These are phyloP conservation scores for Rhynchotus rufescens DNA, from an alignment of 2,797 vertebrate species.

Conservation along the genomic window DNA sequence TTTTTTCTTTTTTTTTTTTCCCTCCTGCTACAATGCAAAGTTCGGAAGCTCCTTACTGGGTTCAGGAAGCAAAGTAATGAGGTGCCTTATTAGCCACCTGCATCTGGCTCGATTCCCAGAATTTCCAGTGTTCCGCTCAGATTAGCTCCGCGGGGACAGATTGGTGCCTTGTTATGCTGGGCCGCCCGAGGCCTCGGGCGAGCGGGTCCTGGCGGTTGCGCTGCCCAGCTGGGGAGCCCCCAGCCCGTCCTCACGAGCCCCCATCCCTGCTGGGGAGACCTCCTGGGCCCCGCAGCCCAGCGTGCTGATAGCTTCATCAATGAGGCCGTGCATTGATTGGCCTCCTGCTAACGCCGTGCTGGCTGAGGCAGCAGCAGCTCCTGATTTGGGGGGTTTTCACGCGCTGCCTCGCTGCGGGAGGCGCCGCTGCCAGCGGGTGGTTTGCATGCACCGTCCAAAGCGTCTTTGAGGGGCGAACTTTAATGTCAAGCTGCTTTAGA, in stretches of 20 bases:
- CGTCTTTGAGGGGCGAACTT: not conserved
- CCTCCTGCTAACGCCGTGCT: not conserved
- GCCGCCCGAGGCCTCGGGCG: not conserved
- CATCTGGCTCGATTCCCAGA: not conserved
- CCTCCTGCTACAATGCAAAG: not conserved
- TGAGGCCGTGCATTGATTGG: rapidly evolving
- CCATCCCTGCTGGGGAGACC: not conserved
- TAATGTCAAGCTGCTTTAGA: rapidly evolving
- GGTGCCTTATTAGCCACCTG: rapidly evolving
- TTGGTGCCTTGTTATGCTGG: not conserved
- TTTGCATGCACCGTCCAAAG: rapidly evolving
- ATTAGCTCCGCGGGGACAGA: too few relatives aligned
- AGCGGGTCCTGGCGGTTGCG: rapidly evolving
- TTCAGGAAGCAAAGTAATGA: not conserved
- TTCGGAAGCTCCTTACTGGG: not conserved
- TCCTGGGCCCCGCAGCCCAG: not conserved
- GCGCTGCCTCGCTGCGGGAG: rapidly evolving
- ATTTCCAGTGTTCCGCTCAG: not conserved
- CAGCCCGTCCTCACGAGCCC: rapidly evolving
- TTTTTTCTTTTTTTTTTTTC: too few relatives aligned
- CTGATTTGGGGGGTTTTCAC: not conserved
- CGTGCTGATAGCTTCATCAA: not conserved
- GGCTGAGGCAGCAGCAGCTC: not conserved
- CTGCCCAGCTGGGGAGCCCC: too few relatives aligned
- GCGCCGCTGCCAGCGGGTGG: rapidly evolving